Base-by-base conservation (phyloP, 2,797 vertebrate species). In the Notolepis coatsorum region DNA sequence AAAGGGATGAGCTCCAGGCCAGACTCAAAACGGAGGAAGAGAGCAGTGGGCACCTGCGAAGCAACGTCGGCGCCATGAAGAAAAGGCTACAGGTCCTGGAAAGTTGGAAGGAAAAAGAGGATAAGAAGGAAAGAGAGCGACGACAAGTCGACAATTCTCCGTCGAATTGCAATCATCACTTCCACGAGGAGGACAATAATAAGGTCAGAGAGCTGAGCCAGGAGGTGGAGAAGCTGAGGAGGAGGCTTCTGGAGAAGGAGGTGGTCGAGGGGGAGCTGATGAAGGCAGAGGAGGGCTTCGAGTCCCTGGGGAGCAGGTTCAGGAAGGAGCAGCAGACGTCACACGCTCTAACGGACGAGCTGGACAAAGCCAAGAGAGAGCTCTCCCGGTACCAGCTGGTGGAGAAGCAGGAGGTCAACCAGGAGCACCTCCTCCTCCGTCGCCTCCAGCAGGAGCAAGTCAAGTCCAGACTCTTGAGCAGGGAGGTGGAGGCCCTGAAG, bases 391-490 rank as follows among this genome's bases (percentile, higher is more conserved):
- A 96, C 45, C 95, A 96, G 78, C 87, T 95, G 77, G 95, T 89
- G 17, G 96, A 98, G 84, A 99, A 98, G 80, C 90, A 94, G 58
- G 95, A 97, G 45, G 91, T 93, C 47, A 96, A 88, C 72, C 94
- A 99, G 58, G 96, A 98, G 61, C 94, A 98, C 51, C 85, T 89
- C 48, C 94, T 98, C 53, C 95, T 96, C 51, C 94, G 93, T 70
- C 95, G 92, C 50, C 93, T 99, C 43, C 96, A 93, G 84, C 97
- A 99, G 67, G 97, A 99, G 73, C 96, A 96, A 86, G 94, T 95
- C 0, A 98, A 96, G 75, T 97, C 95, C 0, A 95, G 95, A 65
- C 93, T 97, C 23, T 88, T 99, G 30, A 93, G 91, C 49, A 94
- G 93, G 89, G 96, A 99, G 85, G 93, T 97, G 8, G 96, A 96